A percentile compares a stretch with the other conserved stretches of the same genome.
Conservation (phyloP, 1,140 invertebrate species). For the Brachionus calyciflorus region DNA sequence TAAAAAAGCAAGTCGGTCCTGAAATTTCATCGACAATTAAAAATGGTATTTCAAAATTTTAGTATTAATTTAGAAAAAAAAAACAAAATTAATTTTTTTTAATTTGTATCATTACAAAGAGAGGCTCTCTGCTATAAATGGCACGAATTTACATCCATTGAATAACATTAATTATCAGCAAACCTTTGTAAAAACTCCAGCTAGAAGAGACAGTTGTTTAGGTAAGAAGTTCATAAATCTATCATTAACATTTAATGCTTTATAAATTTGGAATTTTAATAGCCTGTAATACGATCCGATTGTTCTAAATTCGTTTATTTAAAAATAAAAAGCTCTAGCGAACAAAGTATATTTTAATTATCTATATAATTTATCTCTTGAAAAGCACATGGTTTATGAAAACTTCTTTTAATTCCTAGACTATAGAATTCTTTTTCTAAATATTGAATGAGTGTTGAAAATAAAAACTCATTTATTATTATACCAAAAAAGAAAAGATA, state of each 20-base stretch:
- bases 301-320: background rate
- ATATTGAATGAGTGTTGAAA: slow-evolving; percentile 16
- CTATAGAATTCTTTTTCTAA: background rate
- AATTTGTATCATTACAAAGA: background rate
- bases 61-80: background rate
- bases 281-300: slow-evolving; percentile 9
- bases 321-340: background rate
- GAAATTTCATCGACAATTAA: slow-evolving; percentile 27
- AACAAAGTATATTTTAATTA: background rate
- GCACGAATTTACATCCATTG: background rate
- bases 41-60: background rate
- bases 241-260: slow-evolving; percentile 30
- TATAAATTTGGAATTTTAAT: background rate
- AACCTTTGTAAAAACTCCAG: slow-evolving; percentile 1
- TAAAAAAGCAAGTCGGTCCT: background rate
- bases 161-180: background rate
- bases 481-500: too few species aligned
- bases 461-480: background rate
- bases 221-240: slow-evolving; percentile 27
- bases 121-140: background rate
- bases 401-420: background rate
- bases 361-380: slow-evolving; percentile 16
- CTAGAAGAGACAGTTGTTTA: slow-evolving; percentile 39
- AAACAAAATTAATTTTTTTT: slow-evolving; percentile 2
- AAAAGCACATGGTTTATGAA: slow-evolving; percentile 5